phyloP scores from a whole-genome alignment of 2,113 vertebrate species.

The Stictonetta naevosa region DNA sequence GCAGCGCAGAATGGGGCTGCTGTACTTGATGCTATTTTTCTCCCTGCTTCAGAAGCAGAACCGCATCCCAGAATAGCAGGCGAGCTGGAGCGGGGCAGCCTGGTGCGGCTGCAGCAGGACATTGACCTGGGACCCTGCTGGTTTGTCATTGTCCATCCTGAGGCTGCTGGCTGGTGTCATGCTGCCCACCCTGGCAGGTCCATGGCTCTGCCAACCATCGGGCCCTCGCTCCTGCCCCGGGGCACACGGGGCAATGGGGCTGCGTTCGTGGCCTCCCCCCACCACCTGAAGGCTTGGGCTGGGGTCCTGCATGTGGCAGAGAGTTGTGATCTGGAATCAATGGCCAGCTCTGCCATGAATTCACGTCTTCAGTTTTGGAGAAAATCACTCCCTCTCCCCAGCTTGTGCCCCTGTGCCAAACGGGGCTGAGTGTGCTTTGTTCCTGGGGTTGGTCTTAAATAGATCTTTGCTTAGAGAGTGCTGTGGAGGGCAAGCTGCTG shows the following conservation, averaged over 20 bases:
- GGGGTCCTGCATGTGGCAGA: background rate
- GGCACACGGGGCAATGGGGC: rapidly evolving
- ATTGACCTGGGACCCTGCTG: rapidly evolving
- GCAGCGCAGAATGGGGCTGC: background rate
- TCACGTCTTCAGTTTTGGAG: background rate
- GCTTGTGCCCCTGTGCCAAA: background rate
- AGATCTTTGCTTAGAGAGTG: background rate
- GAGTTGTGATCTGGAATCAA: background rate
- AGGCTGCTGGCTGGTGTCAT: rapidly evolving
- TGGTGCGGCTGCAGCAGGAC: background rate
- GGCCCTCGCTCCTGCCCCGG: background rate
- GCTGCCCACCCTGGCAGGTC: background rate
- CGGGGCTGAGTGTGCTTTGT: rapidly evolving
- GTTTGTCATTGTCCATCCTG: rapidly evolving
- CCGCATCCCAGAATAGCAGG: constrained; percentile 41
- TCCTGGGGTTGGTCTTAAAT: background rate
- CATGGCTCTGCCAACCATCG: rapidly evolving
- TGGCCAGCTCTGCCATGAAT: constrained; percentile 16
- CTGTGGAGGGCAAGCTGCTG: background rate
- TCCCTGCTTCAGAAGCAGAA: constrained; percentile 11
- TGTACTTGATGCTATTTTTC: constrained; percentile 42
- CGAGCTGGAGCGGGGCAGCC: rapidly evolving
- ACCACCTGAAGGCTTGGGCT: background rate
- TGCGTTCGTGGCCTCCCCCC: background rate
- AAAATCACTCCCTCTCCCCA: background rate